phyloP scores from a whole-genome alignment of 1,140 invertebrate genomes.

The Scaptomyza graminum region DNA sequence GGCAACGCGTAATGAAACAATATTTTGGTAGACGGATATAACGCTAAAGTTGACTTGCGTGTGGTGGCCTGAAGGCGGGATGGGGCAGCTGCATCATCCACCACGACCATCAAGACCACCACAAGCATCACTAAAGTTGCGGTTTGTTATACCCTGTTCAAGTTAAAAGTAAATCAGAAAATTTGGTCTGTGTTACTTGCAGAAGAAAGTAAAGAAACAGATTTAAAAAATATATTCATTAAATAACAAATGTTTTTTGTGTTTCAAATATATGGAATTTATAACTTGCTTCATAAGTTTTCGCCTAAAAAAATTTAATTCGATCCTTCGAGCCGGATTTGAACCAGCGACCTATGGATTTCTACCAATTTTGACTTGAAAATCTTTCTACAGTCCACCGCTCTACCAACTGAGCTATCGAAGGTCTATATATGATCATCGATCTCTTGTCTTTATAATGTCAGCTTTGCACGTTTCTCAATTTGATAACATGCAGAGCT shows the following conservation, averaged over 20 bases:
- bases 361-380: constrained; percentile 41
- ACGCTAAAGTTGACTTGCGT: constrained; percentile 1
- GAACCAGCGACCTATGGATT: constrained; percentile 90
- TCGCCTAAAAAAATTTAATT: constrained; percentile 6
- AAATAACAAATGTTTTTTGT: too few relatives aligned
- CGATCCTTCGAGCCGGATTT: constrained; percentile 88
- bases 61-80: too few relatives aligned
- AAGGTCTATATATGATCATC: constrained; percentile 84
- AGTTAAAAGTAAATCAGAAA: too few relatives aligned
- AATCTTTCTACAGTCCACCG: constrained; percentile 90
- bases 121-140: constrained; percentile 14
- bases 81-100: too few relatives aligned
- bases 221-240: too few relatives aligned
- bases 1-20: constrained; percentile 71
- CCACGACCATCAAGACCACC: background rate
- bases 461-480: background rate
- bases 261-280: too few relatives aligned
- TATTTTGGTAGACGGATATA: constrained; percentile 55
- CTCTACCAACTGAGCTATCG: constrained; percentile 95
- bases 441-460: background rate
- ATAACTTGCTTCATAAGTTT: too few relatives aligned
- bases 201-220: too few relatives aligned
- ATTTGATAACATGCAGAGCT: background rate
- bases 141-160: background rate
- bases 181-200: too few relatives aligned